Conservation (phyloP, 2,797 vertebrate genomes). For the Dendrocincla fuliginosa region DNA sequence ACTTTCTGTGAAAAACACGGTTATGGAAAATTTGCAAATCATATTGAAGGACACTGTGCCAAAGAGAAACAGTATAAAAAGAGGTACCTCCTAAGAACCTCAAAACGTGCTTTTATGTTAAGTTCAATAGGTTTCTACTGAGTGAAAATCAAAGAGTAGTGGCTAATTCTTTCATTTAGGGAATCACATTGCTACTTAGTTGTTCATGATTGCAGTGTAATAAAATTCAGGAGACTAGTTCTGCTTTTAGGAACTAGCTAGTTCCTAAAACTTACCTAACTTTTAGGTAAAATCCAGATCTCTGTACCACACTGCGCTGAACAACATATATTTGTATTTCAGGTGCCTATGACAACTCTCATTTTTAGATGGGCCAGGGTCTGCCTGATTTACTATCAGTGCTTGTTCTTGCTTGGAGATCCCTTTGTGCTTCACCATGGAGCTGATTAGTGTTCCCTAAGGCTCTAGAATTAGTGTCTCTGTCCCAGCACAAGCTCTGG, state of each 20-base stretch:
- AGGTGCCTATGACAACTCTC: background rate
- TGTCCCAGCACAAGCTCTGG: background rate
- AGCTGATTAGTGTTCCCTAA: background rate
- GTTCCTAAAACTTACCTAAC: no score
- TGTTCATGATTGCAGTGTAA: background rate
- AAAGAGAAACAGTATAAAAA: background rate
- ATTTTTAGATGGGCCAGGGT: background rate
- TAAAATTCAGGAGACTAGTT: background rate
- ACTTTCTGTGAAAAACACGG: background rate
- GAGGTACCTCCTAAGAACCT: slow-evolving; percentile 29
- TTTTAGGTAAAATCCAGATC: background rate
- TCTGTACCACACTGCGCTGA: background rate
- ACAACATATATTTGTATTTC: background rate
- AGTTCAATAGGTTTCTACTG: background rate
- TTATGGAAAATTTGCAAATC: background rate
- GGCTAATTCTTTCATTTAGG: slow-evolving; percentile 38
- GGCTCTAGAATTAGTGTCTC: background rate
- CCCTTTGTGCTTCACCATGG: background rate
- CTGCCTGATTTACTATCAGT: background rate
- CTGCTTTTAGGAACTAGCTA: background rate
- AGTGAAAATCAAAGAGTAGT: slow-evolving; percentile 58
- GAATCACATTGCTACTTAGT: slow-evolving; percentile 11
- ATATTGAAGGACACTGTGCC: background rate
- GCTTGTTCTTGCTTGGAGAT: background rate
- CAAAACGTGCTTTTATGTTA: slow-evolving; percentile 27